Evolutionary conservation across 2,888 invertebrate species (phyloP), one percentile per base, ranked within the genome.

Genomic region (Philopedon plagiatum): DNA sequence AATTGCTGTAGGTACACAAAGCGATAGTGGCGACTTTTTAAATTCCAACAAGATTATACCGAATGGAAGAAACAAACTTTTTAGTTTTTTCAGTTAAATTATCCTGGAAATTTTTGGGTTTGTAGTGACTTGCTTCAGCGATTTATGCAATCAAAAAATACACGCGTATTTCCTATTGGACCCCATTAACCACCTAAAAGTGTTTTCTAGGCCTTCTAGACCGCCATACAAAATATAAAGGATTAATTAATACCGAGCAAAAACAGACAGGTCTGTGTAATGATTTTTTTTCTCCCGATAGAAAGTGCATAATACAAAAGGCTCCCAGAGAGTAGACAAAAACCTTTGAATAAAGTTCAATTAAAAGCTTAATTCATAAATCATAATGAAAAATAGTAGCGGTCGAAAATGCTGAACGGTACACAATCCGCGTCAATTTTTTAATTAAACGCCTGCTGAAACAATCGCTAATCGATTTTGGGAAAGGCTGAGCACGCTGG

Each of bases 391-490:
- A 65, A 71, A 71, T 71, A 65, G 65, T 65, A 37, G 39, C 37
- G 54, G 65, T 39, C 26, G 32, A 56, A 56, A 62, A 44, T 46
- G 56, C 69, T 60, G 70, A 71, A 34, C 54, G 51, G 60, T 37
- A 61, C 65, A 64, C 71, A 71, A 71, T 71, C 54, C 71, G 54
- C 65, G 71, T 71, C 71, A 71, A 71, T 65, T 71, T 71, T 71
- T 71, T 71, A 71, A 71, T 71, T 71, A 71, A 71, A 71, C 49
- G 41, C 60, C 60, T n/a, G 58, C 65, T 65, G 64, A 64, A 71
- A 71, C 71, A 65, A 71, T 62, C 65, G 54, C 65, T 71, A 71
- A 71, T 71, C 65, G 65, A 71, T 71, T 71, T 65, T 23, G 49
- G 65, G 54, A 60, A 44, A 44, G 65, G 71, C 64, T 64, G 70